Evolutionary conservation across 2,797 vertebrate genomes (phyloP).

Genomic region (Falco peregrinus): DNA sequence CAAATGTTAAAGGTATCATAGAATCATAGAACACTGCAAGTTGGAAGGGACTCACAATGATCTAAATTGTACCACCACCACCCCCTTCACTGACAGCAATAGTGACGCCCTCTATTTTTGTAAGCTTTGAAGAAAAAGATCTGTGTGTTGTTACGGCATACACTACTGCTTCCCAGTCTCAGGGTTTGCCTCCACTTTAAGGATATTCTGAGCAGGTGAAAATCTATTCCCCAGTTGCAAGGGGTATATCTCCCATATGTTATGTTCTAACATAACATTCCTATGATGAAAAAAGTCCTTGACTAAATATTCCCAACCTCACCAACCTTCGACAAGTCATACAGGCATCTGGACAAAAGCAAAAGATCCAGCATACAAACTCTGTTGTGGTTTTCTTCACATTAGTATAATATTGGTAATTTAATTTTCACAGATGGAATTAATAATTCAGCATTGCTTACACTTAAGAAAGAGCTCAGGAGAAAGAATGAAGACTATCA

Average conservation of each 20-base stretch:
- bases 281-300: neutral
- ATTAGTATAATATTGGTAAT: neutral
- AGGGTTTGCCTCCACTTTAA: neutral
- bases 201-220: neutral
- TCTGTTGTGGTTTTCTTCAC: neutral
- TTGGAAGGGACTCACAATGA: neutral
- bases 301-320: neutral
- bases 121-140: neutral
- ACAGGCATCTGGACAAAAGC: neutral
- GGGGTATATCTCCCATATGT: neutral
- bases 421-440: neutral
- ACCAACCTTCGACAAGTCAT: neutral
- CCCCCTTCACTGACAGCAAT: neutral
- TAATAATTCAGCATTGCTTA: neutral
- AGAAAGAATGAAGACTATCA: neutral
- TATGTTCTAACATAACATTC: neutral
- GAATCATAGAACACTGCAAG: no score
- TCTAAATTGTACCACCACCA: neutral
- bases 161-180: neutral
- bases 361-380: neutral
- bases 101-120: neutral
- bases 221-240: neutral
- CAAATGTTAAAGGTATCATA: neutral
- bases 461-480: neutral
- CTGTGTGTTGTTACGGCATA: neutral